Evolutionary conservation across 1,140 invertebrate genomes (phyloP), one percentile per base, ranked within the genome.

Genomic region (Eupristina koningsbergeri): DNA sequence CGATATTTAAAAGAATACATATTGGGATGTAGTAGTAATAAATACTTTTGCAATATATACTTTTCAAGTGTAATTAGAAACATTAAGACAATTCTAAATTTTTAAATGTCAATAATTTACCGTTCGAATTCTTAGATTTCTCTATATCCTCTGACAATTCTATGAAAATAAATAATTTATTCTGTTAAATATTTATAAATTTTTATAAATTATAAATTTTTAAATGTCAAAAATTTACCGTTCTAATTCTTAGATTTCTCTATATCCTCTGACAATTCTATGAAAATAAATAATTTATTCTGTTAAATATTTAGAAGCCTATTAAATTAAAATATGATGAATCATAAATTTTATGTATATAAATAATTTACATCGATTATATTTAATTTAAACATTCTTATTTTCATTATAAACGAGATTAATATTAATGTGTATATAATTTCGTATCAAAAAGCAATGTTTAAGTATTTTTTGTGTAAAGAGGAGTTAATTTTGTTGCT

Each of bases 11-110:
- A n/a, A n/a, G n/a, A n/a, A n/a, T n/a, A n/a, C n/a, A n/a, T n/a
- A n/a, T n/a, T n/a, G n/a, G n/a, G n/a, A n/a, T n/a, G n/a, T n/a
- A n/a, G n/a, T n/a, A n/a, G n/a, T n/a, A 26, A 61, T 36, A 76
- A 22, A 22, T 39, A 76, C 29, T 34, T 29, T 36, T 76, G 50
- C 31, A 53, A 19, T n/a, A 31, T 34, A 6, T 6, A 31, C 29
- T 34, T 15, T 36, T 58, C 47, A 39, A 53, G 74, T 31, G 47
- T 58, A 76, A 76, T 76, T 76, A 76, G 74, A 76, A 76, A 58
- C 74, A 76, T 76, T 76, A 76, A 76, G 26, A 17, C 31, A 61
- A 50, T 19, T 22, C 26, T 19, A 58, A 31, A 61, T 11, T 36
- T 76, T 39, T 26, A 31, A 45, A 34, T 34, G 15, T 15, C 6